Evolutionary conservation across 2,797 vertebrate species (phyloP).

Genomic region (Hafferia zeledoni): DNA sequence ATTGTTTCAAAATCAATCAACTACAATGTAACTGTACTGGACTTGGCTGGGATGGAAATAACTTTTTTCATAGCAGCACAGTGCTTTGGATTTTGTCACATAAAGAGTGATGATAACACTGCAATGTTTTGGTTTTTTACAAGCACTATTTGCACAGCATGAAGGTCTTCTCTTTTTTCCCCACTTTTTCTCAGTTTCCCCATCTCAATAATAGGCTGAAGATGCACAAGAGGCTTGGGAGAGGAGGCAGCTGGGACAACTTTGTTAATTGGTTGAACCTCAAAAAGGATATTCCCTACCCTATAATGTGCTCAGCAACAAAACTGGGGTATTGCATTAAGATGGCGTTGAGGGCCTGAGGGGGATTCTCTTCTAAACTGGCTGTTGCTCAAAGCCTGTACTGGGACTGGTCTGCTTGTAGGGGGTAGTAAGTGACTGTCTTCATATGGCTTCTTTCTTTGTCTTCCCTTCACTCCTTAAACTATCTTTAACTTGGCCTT

Average conservation of each 20-base stretch:
- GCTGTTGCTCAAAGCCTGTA: background rate
- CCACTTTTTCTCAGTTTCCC: accelerated
- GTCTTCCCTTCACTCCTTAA: background rate
- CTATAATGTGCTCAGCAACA: background rate
- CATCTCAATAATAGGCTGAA: background rate
- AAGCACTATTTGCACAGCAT: background rate
- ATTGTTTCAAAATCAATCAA: background rate
- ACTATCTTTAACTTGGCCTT: accelerated
- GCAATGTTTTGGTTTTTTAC: background rate
- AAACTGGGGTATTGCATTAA: background rate
- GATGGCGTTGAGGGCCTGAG: background rate
- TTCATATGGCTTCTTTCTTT: background rate
- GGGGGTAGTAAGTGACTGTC: background rate
- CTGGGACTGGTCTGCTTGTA: background rate
- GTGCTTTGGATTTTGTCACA: background rate
- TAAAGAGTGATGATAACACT: background rate
- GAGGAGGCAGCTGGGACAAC: background rate
- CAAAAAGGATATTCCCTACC: background rate
- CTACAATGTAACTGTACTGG: background rate
- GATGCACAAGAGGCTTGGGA: background rate
- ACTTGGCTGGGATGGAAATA: background rate
- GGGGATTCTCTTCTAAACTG: background rate
- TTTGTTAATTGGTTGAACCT: background rate
- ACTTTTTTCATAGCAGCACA: background rate
- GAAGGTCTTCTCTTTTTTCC: background rate